Evolutionary conservation across 37 sponge, comb jelly and placozoan species (phyloP), one percentile per base, ranked within the genome.

Genomic region (Ianthella basta): DNA sequence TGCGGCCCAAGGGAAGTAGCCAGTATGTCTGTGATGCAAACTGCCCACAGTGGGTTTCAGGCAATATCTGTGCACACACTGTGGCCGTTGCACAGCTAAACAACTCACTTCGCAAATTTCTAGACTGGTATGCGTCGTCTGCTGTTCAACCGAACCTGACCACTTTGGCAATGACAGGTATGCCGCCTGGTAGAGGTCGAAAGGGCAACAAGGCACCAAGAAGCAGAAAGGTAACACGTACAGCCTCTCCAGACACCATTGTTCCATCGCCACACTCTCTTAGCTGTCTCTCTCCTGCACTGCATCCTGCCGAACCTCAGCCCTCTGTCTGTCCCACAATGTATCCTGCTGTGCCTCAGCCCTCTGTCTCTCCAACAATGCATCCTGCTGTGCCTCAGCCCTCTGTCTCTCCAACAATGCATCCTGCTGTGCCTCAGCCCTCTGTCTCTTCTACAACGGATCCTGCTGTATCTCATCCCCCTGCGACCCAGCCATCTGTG

Each of bases 331-430:
- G 65, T 30, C 80, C 92, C 89, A 96, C 91, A 86, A 87, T 96
- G 73, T 94, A 87, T 59, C 80, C 72, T 34, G 99, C 99, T 39
- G 99, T 98, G 60, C 93, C 91, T 77, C 97, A 98, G 67, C 69
- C 92, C 18, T 98, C 96, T 82, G 88, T 98, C n/a, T n/a, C n/a
- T n/a, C n/a, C n/a, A n/a, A n/a, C n/a, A n/a, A n/a, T n/a, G n/a
- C n/a, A n/a, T n/a, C n/a, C n/a, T n/a, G n/a, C n/a, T n/a, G n/a
- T n/a, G n/a, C n/a, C n/a, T 15, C 70, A 85, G 8, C 85, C 96
- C 3, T 95, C 96, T 60, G 93, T 33, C 92, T 95, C 84, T 95
- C 97, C n/a, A n/a, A n/a, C n/a, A n/a, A n/a, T n/a, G n/a, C n/a
- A n/a, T n/a, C n/a, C n/a, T n/a, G n/a, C n/a, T n/a, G n/a, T n/a